Conservation (phyloP, 2,797 vertebrate species). For the Sternotherus odoratus region DNA sequence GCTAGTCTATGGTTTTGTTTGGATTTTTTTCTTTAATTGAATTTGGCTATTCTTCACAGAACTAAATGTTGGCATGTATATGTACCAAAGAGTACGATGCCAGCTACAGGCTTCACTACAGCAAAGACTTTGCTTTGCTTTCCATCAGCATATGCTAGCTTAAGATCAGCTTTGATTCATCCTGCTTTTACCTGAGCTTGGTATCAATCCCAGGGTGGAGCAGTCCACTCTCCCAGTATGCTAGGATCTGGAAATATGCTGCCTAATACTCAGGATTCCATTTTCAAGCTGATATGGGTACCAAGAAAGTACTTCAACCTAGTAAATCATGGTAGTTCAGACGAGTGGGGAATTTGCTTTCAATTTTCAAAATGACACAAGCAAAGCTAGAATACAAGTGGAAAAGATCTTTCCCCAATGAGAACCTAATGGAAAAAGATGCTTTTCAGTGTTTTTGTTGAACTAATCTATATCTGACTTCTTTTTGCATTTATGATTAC, state of each 20-base stretch:
- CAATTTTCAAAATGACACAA: neutral
- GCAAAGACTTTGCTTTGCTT: neutral
- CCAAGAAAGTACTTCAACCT: neutral
- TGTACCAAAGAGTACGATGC: neutral
- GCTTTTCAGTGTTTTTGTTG: neutral
- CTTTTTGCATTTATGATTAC: neutral
- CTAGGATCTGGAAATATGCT: rapidly evolving
- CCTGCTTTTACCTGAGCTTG: neutral
- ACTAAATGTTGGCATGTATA: neutral
- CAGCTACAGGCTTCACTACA: neutral
- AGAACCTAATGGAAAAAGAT: neutral
- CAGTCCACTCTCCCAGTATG: neutral
- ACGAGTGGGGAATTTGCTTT: neutral
- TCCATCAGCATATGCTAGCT: neutral
- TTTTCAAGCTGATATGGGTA: neutral
- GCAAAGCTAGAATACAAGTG: neutral
- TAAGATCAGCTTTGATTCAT: neutral
- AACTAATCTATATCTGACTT: neutral
- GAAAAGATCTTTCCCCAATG: neutral
- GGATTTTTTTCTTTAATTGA: neutral
- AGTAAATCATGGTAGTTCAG: neutral
- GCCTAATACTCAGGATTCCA: neutral
- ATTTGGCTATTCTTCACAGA: neutral
- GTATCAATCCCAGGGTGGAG: neutral
- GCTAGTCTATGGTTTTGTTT: neutral